Base-by-base conservation (phyloP, 2,797 vertebrate species). In the Coilia nasus region DNA sequence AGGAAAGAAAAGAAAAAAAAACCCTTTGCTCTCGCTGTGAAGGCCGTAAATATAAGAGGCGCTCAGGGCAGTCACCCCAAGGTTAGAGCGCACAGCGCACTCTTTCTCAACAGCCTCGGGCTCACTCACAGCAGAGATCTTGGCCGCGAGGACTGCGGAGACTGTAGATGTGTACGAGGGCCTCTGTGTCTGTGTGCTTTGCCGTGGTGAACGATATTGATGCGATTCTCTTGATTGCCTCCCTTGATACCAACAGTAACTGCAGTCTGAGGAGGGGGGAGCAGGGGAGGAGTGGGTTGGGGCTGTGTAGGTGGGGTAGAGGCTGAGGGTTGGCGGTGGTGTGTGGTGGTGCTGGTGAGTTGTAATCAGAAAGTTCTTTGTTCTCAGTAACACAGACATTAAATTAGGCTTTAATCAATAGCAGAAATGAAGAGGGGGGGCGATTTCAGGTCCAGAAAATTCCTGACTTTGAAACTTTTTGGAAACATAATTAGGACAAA, bases 381-480 rank as follows among this genome's bases (percentile, higher is more conserved):
- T 93, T 94, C 92, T 93, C 90, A 78, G 83, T 81, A 89, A 87
- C 87, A 86, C 88, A 46, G 57, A 87, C 89, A 84, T 86, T 88
- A 89, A 88, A 91, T 91, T 90, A 89, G 88, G 93, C 88, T 88
- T 89, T 90, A 92, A 94, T 94, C 93, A 92, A 94, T 94, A 94
- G 92, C 91, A 91, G 88, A 93, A 92, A 93, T 88, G 90, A 92
- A 88, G 87, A 83, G 88, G 90, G 91, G 91, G 93, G 46, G 46
- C 4, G 12, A 12, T 41, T 75, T 75, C 64, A 75, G 67, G 71
- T 78, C 71, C 71, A 41, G 31, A 86, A 92, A 94, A 93, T 92
- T 93, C 94, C 92, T 91, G 93, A 93, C 94, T 93, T 93, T 92
- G 91, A 89, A 94, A 94, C 92, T 94, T 94, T 93, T 93, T 35